A percentile compares a stretch with the other conserved stretches of the same genome.
Evolutionary conservation across 1,140 invertebrate genomes (phyloP).

Genomic region (Apolygus lucorum): DNA sequence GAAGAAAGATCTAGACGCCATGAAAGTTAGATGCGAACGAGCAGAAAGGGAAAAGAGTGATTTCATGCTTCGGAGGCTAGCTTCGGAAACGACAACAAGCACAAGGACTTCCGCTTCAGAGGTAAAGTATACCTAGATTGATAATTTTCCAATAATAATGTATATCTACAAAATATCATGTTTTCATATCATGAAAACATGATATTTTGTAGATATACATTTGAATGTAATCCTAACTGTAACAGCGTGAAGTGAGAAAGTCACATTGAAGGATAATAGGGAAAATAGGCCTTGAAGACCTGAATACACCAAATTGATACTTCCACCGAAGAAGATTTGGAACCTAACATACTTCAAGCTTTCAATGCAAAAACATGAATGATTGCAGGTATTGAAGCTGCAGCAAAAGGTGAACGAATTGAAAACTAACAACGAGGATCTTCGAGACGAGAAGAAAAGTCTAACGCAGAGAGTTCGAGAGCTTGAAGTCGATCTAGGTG

Average conservation of each 20-base stretch:
- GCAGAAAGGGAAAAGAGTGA: slow-evolving; percentile 82
- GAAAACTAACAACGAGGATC: slow-evolving; percentile 64
- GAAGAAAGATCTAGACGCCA: slow-evolving; percentile 51
- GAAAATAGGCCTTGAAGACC: too few species aligned
- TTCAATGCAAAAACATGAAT: not conserved
- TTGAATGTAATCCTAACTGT: too few species aligned
- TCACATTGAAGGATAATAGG: too few species aligned
- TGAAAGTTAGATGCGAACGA: slow-evolving; percentile 53
- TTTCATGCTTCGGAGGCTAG: slow-evolving; percentile 62
- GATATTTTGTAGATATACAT: too few species aligned
- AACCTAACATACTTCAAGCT: too few species aligned
- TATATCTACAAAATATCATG: too few species aligned
- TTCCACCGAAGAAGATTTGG: too few species aligned
- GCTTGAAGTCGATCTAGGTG: slow-evolving; percentile 57
- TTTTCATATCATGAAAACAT: not conserved
- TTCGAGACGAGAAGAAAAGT: slow-evolving; percentile 72
- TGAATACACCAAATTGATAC: too few species aligned
- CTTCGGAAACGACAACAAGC: slow-evolving; percentile 56
- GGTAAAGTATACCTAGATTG: slow-evolving; percentile 35
- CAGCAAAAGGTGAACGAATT: slow-evolving; percentile 77
- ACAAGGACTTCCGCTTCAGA: slow-evolving; percentile 55
- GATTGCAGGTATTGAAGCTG: slow-evolving; percentile 48
- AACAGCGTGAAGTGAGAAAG: too few species aligned
- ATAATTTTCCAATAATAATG: too few species aligned
- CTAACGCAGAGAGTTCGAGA: slow-evolving; percentile 59